Conservation (phyloP, 2,113 vertebrate species). For the Prionailurus viverrinus region DNA sequence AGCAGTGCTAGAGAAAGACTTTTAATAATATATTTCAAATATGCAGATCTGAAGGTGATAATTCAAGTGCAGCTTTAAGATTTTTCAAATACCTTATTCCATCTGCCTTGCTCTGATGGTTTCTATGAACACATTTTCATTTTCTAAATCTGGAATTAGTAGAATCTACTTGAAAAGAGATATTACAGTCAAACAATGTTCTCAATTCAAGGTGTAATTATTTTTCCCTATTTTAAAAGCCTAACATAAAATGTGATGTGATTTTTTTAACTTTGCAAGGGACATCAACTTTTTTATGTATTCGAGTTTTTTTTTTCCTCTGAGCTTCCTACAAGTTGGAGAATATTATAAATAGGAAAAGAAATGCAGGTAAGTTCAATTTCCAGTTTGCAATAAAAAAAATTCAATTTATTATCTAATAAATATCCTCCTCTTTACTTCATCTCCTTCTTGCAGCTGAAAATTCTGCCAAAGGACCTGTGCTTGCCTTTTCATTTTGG, state of each 20-base stretch:
- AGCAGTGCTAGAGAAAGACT: constrained; percentile 25
- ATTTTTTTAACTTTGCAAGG: constrained; percentile 61
- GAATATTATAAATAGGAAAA: constrained; percentile 53
- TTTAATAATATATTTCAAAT: constrained; percentile 71
- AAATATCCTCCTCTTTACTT: background rate
- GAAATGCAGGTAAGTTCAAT: constrained; percentile 46
- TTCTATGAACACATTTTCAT: constrained; percentile 78
- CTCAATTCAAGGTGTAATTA: constrained; percentile 72
- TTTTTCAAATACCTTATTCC: constrained; percentile 72
- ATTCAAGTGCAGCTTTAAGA: constrained; percentile 66
- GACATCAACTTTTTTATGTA: constrained; percentile 51
- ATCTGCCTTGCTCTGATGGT: constrained; percentile 71
- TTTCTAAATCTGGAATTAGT: constrained; percentile 76
- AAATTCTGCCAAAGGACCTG: background rate
- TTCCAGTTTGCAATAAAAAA: constrained; percentile 57
- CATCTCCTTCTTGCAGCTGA: background rate
- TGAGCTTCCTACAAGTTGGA: constrained; percentile 16
- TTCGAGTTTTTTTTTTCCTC: background rate
- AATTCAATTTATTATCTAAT: constrained; percentile 33
- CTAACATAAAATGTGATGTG: constrained; percentile 62
- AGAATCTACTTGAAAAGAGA: constrained; percentile 74
- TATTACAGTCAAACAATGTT: constrained; percentile 68
- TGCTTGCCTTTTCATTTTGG: background rate
- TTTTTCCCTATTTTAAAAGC: constrained; percentile 62
- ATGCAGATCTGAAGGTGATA: constrained; percentile 66